phyloP scores from a whole-genome alignment of 2,797 vertebrate genomes.

The Xyrichtys novacula region DNA sequence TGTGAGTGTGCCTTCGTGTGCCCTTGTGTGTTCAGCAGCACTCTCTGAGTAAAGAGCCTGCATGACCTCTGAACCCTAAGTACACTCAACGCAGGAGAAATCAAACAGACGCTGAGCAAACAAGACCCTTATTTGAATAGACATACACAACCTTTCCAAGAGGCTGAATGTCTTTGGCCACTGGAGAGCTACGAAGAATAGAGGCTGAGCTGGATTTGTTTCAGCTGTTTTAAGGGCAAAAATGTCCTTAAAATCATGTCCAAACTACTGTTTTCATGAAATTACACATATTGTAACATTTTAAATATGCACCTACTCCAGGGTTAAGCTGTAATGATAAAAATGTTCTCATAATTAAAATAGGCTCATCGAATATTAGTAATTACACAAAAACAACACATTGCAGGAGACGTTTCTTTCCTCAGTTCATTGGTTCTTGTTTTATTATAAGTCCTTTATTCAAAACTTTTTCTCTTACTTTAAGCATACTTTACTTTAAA shows the following conservation, averaged over 20 bases:
- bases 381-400: neutral
- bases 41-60: constrained; percentile 83
- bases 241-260: neutral
- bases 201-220: constrained; percentile 36
- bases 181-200: constrained; percentile 34
- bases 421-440: too few species aligned
- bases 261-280: neutral
- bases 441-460: too few species aligned
- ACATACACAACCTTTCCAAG: constrained; percentile 74
- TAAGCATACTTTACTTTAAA: too few species aligned
- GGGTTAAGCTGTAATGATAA: neutral
- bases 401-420: too few species aligned
- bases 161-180: constrained; percentile 62
- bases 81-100: constrained; percentile 83
- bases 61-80: constrained; percentile 81
- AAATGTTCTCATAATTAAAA: neutral
- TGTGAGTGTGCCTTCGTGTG: constrained; percentile 76
- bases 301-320: neutral
- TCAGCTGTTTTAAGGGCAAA: constrained; percentile 28
- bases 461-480: too few species aligned
- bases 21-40: constrained; percentile 76
- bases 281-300: too few species aligned
- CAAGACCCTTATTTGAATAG: constrained; percentile 81
- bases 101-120: constrained; percentile 82
- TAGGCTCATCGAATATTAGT: neutral